These are phyloP conservation scores for Neodontobutis hainanensis DNA, from an alignment of 2,113 vertebrate species.

Conservation along the genomic window DNA sequence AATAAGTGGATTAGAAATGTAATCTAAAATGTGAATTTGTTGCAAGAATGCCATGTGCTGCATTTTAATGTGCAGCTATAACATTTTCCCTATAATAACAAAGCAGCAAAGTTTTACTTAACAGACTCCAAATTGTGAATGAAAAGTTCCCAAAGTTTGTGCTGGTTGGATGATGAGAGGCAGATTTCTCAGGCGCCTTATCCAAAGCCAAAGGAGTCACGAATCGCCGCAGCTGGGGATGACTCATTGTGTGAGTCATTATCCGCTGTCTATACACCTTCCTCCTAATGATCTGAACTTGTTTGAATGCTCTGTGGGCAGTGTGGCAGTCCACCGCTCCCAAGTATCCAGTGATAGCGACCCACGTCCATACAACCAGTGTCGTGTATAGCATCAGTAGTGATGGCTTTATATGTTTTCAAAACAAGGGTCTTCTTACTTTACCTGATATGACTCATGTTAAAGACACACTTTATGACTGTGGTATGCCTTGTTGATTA, in stretches of 20 bases:
- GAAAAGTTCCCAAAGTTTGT: not conserved
- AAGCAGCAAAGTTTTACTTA: not conserved
- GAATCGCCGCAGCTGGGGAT: slow-evolving; percentile 2
- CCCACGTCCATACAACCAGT: not conserved
- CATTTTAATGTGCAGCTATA: no score
- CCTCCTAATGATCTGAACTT: slow-evolving; percentile 7
- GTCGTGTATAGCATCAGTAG: not conserved
- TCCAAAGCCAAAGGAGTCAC: slow-evolving; percentile 13
- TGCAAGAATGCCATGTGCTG: no score
- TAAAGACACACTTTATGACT: no score
- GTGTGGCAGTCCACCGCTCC: not conserved
- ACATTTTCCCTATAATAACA: no score
- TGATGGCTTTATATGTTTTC: not conserved
- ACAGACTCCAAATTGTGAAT: not conserved
- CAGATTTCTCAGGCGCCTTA: not conserved
- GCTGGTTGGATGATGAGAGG: not conserved
- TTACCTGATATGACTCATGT: slow-evolving; percentile 2
- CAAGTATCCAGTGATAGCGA: not conserved
- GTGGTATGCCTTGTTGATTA: no score
- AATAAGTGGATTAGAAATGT: no score
- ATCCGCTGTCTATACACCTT: not conserved
- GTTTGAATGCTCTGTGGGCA: not conserved
- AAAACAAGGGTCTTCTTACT: no score
- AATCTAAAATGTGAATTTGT: no score
- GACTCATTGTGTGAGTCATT: slow-evolving; percentile 33